Evolutionary conservation across 2,888 invertebrate genomes (phyloP), one percentile per base, ranked within the genome.

Genomic region (Anthophora plumipes): DNA sequence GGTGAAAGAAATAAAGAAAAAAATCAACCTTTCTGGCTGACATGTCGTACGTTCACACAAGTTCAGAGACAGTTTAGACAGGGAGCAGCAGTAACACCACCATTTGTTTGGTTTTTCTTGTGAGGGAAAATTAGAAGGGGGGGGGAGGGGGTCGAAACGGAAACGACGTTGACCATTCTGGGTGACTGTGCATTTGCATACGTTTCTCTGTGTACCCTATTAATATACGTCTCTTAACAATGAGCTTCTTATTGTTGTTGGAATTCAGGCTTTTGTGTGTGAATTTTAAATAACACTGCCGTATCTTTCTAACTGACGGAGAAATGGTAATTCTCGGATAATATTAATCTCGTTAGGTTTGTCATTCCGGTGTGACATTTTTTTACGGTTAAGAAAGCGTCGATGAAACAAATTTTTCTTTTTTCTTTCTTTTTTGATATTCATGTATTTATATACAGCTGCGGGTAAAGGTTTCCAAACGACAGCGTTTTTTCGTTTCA

Each of bases 101-200:
- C 14, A 17, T 31, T 41, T 72, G 74, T 54, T 72, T 61, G n/a
- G n/a, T 22, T 41, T 60, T 17, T 12, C 20, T 48, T 17, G n/a
- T 5, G 46, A 20, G 48, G 55, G 14, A n/a, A 69, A 59, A 72
- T 71, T 71, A 61, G 60, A 39, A 25, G 52, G 54, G 57, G 41
- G 1, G 4, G 31, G 52, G 54, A 48, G 41, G 1, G 4, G 31
- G 31, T 61, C 12, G 52, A 54, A 61, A 39, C 25, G 14, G 61
- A 20, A 43, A 31, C 41, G 61, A 39, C 12, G 20, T 14, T 17
- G 41, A 9, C 14, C 17, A 22, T 22, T 14, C n/a, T n/a, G 1
- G 70, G 20, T 41, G 20, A n/a, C 22, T 61, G 25, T 17, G 12
- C 41, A 25, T 70, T 60, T 60, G 70, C 41, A 54, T 54, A 61